phyloP scores from a whole-genome alignment of 2,888 invertebrate genomes.

The Thalpophila matura region DNA sequence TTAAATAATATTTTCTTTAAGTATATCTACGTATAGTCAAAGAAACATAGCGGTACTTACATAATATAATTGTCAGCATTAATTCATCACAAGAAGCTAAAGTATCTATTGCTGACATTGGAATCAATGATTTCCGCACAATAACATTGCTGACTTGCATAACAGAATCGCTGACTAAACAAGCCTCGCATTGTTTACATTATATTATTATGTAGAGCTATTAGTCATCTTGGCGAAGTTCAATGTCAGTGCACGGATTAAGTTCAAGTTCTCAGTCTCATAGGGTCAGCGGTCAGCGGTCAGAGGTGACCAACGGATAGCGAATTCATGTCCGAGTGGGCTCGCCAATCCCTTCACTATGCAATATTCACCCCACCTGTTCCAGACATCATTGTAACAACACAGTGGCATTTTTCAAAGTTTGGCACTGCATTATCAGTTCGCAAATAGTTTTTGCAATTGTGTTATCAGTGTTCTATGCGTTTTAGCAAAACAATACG shows the following conservation, averaged over 20 bases:
- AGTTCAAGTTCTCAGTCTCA: constrained; percentile 87
- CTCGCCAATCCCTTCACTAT: constrained; percentile 63
- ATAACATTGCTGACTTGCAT: constrained; percentile 15
- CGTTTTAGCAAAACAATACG: constrained; percentile 44
- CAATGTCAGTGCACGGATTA: constrained; percentile 75
- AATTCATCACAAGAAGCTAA: constrained; percentile 4
- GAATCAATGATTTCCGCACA: constrained; percentile 4
- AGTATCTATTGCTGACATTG: constrained; percentile 14
- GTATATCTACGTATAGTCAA: too few relatives aligned
- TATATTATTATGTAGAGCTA: constrained; percentile 35
- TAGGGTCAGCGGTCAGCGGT: constrained; percentile 86
- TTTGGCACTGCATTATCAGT: constrained; percentile 56
- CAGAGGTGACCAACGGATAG: constrained; percentile 89
- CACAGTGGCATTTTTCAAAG: constrained; percentile 57
- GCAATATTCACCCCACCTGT: constrained; percentile 73
- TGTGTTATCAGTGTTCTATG: constrained; percentile 33
- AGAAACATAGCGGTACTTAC: too few relatives aligned
- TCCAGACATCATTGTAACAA: constrained; percentile 56
- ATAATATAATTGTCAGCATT: neutral
- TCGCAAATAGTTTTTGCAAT: constrained; percentile 42
- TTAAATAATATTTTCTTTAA: too few relatives aligned
- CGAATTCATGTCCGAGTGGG: constrained; percentile 63
- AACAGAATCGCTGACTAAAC: constrained; percentile 24
- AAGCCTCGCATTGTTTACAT: constrained; percentile 35
- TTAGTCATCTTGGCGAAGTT: constrained; percentile 64